Percentiles rank a stretch among this genome's conserved stretches.
Conservation (phyloP, 2,113 vertebrate species). For the Tyto alba region DNA sequence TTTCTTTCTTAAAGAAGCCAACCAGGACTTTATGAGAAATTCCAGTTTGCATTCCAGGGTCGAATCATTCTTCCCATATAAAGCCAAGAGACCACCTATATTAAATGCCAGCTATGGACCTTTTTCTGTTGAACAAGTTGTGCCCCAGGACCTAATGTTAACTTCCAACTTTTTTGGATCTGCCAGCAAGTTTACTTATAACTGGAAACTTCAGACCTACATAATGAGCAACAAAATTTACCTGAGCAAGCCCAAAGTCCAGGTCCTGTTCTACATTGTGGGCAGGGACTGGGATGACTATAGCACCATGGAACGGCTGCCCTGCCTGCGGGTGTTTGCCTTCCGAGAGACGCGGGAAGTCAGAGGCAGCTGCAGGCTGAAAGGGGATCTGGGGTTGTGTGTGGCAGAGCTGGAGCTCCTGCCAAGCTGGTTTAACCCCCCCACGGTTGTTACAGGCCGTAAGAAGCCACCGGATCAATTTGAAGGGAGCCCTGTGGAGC, state of each 20-base stretch:
- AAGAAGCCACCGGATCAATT: constrained; percentile 69
- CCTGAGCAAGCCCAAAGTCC: constrained; percentile 81
- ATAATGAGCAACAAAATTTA: constrained; percentile 82
- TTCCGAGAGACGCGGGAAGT: constrained; percentile 91
- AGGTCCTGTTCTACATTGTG: constrained; percentile 86
- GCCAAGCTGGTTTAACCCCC: constrained; percentile 82
- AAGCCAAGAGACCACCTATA: constrained; percentile 76
- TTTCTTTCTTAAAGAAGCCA: constrained; percentile 90
- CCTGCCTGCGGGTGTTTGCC: constrained; percentile 89
- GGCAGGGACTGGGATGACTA: constrained; percentile 92
- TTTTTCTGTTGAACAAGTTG: constrained; percentile 77
- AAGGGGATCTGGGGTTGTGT: constrained; percentile 83
- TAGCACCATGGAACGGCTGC: constrained; percentile 75
- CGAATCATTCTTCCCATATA: constrained; percentile 86
- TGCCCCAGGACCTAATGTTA: constrained; percentile 82
- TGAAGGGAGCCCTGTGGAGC: constrained; percentile 85
- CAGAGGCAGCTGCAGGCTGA: constrained; percentile 81
- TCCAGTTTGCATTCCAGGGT: constrained; percentile 85
- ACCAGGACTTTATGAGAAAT: constrained; percentile 86
- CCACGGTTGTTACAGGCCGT: constrained; percentile 73
- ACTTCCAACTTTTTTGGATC: constrained; percentile 70
- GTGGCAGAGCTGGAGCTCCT: constrained; percentile 87
- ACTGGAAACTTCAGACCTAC: constrained; percentile 88
- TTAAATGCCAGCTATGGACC: constrained; percentile 89
- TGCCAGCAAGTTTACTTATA: constrained; percentile 76